Evolutionary conservation across 2,888 invertebrate genomes (phyloP), one percentile per base, ranked within the genome.

Genomic region (Tridacna gigas): DNA sequence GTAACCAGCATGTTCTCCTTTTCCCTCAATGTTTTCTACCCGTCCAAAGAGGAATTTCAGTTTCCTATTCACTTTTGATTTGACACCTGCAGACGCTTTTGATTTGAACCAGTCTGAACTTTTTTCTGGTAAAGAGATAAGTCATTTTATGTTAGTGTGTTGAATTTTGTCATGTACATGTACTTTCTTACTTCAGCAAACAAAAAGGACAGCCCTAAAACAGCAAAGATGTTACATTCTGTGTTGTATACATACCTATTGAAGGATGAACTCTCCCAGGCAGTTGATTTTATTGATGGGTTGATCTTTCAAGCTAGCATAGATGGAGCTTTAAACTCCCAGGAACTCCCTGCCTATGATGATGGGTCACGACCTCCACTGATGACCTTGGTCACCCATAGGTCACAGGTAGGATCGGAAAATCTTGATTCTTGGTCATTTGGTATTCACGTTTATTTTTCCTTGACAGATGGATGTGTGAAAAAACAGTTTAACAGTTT

Each of bases 201-300:
- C n/a, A 86, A 86, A 60, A 89, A 89, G 25, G 90, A 91, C 77
- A 88, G 84, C 51, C 90, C 90, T 18, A 89, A 89, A 79, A 90
- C 90, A 48, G 88, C 90, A 61, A 83, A 84, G 73, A 86, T 92
- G 77, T 90, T 94, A 15, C 94, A 94, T 77, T 90, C 93, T 13
- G 86, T 93, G 51, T 90, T 94, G 51, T 94, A 94, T 88, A 92
- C 93, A 0, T 90, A 92, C 81, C 88, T 94, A 22, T 86, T 93
- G 71, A 87, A 89, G 56, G 90, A 91, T 77, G 91, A 93, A n/a
- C 86, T 93, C 13, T 81, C 80, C 20, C 76, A 90, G 48, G 91
- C 92, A 2, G 86, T 93, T 20, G 91, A 92, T 71, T 90, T 93
- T 85, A 89, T 93, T 7, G 93, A 93, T 81, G 87, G 85, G 47